Percentiles rank a stretch among this genome's conserved stretches.
These are phyloP conservation scores for Strongylocentrotus purpuratus DNA, from an alignment of 35 echinoderm and acorn worm genomes.

Conservation along the genomic window DNA sequence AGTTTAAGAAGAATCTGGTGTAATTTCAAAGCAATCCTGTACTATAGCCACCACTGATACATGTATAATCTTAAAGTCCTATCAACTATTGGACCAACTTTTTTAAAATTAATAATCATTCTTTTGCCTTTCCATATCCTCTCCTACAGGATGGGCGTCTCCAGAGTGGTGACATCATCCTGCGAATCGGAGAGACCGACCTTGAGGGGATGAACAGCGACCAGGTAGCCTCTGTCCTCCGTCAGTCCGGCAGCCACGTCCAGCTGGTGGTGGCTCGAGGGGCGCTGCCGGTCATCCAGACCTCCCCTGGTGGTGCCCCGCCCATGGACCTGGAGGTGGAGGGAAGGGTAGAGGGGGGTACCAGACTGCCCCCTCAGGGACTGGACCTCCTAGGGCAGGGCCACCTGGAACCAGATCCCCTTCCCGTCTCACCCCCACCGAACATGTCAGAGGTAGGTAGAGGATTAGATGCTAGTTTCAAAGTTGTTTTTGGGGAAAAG, in stretches of 20 bases:
- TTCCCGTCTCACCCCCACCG: constrained; percentile 65
- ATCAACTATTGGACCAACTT: too few relatives aligned
- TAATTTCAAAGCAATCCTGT: too few relatives aligned
- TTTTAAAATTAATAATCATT: background rate
- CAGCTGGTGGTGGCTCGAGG: constrained; percentile 74
- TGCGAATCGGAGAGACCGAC: constrained; percentile 88
- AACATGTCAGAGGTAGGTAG: constrained; percentile 46
- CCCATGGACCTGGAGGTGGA: background rate
- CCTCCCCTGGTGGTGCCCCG: background rate
- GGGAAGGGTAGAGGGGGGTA: constrained; percentile 26
- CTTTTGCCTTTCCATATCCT: background rate
- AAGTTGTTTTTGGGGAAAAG: too few relatives aligned
- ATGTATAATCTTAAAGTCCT: too few relatives aligned
- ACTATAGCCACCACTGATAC: too few relatives aligned
- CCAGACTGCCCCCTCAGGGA: constrained; percentile 44
- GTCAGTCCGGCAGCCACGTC: constrained; percentile 86
- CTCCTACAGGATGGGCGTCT: constrained; percentile 78
- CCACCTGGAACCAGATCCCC: constrained; percentile 45
- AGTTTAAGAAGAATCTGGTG: too few relatives aligned
- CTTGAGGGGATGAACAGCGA: constrained; percentile 90
- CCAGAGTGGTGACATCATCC: constrained; percentile 91
- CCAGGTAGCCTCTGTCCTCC: constrained; percentile 86
- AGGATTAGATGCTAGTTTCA: background rate
- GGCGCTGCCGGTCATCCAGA: constrained; percentile 38
- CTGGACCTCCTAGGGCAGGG: background rate